phyloP scores from a whole-genome alignment of 2,888 invertebrate species.

The Catocala sponsa region DNA sequence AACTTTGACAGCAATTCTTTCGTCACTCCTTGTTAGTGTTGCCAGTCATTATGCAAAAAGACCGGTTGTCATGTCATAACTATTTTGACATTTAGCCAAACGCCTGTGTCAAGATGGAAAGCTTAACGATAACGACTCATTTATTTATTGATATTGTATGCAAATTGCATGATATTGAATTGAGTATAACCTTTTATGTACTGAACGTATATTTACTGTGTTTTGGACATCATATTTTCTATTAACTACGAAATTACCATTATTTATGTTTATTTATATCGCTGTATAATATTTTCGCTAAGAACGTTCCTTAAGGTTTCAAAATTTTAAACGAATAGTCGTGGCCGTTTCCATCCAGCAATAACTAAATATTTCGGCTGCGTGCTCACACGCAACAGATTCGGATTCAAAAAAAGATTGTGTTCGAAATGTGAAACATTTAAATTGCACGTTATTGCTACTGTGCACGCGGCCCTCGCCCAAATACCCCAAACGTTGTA shows the following conservation, averaged over 20 bases:
- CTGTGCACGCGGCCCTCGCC: conserved; percentile 81
- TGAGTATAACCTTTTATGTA: background rate
- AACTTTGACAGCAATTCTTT: conserved; percentile 12
- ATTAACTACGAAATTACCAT: background rate
- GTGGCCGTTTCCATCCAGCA: conserved; percentile 37
- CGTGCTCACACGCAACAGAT: conserved; percentile 55
- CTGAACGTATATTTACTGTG: background rate
- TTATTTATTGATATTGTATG: conserved; percentile 22
- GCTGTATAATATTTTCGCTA: no score
- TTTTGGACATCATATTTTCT: background rate
- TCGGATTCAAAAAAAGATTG: conserved; percentile 48
- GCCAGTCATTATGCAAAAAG: conserved; percentile 10
- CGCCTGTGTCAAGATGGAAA: conserved; percentile 27
- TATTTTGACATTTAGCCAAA: conserved; percentile 20
- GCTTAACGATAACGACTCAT: conserved; percentile 10
- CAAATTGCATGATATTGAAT: conserved; percentile 13
- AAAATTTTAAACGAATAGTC: no score
- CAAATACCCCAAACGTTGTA: conserved; percentile 82
- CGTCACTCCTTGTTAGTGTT: conserved; percentile 10
- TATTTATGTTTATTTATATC: background rate
- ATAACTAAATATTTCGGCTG: conserved; percentile 52
- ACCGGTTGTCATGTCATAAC: conserved; percentile 18
- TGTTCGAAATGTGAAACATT: conserved; percentile 86
- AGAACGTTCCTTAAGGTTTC: no score
- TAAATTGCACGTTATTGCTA: conserved; percentile 87